Evolutionary conservation across 1,140 invertebrate species (phyloP).

Genomic region (Drosophila sucinea): DNA sequence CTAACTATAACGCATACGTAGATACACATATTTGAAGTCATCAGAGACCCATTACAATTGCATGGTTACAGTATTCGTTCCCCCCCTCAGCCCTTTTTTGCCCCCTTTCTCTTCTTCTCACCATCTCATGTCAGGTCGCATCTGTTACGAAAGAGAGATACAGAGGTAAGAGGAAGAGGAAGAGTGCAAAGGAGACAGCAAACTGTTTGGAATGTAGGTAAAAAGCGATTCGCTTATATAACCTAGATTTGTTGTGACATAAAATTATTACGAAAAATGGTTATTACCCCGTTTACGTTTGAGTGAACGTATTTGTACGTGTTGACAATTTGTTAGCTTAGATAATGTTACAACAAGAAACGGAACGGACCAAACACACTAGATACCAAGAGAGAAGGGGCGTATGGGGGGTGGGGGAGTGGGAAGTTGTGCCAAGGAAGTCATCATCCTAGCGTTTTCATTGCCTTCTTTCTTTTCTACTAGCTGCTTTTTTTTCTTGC

Average conservation of each 20-base stretch:
- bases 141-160: conserved; percentile 14
- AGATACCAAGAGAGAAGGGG: background rate
- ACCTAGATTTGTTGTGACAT: conserved; percentile 81
- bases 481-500: conserved; percentile 15
- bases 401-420: conserved; percentile 6
- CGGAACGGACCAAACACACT: conserved; percentile 26
- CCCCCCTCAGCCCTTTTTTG: background rate
- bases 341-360: conserved; percentile 69
- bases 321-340: conserved; percentile 82
- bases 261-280: conserved; percentile 83
- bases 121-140: conserved; percentile 3
- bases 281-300: conserved; percentile 83
- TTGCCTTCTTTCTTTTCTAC: conserved; percentile 22
- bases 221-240: conserved; percentile 54
- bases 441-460: conserved; percentile 54
- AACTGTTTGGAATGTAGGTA: conserved; percentile 35
- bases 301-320: conserved; percentile 82
- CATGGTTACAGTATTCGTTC: background rate
- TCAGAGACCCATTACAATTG: conserved; percentile 13
- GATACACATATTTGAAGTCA: conserved; percentile 4
- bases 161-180: background rate
- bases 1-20: conserved; percentile 1
- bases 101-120: background rate
- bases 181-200: conserved; percentile 14
- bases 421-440: conserved; percentile 27